Base-by-base conservation (phyloP, 2,113 vertebrate genomes). In the Solea senegalensis region DNA sequence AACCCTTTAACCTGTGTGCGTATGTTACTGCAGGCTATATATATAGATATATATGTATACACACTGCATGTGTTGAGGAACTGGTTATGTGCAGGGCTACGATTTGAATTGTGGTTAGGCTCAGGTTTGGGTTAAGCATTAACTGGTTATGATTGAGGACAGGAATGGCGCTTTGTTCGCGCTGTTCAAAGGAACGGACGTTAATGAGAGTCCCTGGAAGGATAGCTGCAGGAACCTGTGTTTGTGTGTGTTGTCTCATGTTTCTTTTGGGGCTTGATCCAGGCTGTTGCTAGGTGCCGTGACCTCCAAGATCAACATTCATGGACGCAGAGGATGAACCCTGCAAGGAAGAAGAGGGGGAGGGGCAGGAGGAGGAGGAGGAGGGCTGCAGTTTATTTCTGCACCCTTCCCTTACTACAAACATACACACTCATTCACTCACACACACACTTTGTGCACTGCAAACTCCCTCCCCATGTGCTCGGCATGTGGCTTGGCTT, bases 291-390 rank as follows among this genome's bases (percentile, higher is more conserved):
- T 84, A 86, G 82, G 87, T 72, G 76, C 80, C 4, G 13, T 89
- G 88, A 89, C 86, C 88, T 91, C 88, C 64, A 86, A 76, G 53
- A 86, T 79, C 66, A 88, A 91, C 84, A 82, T 69, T 72, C 71
- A 52, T 65, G 59, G 68, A 82, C 61, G 69, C 82, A 80, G 74
- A 88, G 76, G 74, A 71, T 86, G 81, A 90, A 88, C 83, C 62
- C 80, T 82, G 70, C 68, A 48, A 69, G 59, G 43, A 74, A 69
- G 60, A 73, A 67, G 14, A 49, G 55, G 72, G 76, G 72, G 60
- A 73, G 70, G 14, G 49, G 55, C 70, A 9, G 44, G 44, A 9
- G 9, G 11, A 3, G 62, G 11, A 3, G 62, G 57, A 71, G 72
- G 14, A 49, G 55, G 72, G 62, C 74, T 75, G 85, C 82, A 84